Evolutionary conservation across 2,797 vertebrate species (phyloP), one percentile per base, ranked within the genome.

Genomic region (Mastacembelus armatus): DNA sequence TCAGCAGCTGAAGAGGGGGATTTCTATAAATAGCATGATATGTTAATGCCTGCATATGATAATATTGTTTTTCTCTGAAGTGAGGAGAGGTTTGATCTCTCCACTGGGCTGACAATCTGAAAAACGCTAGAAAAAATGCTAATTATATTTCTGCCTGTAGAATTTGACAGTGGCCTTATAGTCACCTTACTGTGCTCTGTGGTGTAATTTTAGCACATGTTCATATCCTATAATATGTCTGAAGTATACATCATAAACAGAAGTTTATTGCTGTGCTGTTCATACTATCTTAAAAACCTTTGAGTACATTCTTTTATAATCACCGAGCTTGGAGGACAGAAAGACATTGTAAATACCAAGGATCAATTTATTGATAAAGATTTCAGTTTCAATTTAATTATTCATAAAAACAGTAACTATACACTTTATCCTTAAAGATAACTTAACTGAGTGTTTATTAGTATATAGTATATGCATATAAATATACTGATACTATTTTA

Each of bases 1-100:
- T 48, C 73, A 59, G 40, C 35, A 56, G 11, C 21, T 24, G 29
- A 51, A 38, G 35, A 50, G n/a, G 33, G 22, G 61, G 33, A 27
- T 12, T 0, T 61, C 64, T 69, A 57, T 57, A 73, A 73, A 73
- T 73, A 73, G 59, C 44, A 21, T 3, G 5, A 44, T 64, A 72
- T 72, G 49, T 60, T 65, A 56, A 77, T 69, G 50, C 2, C 3
- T 35, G 36, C 62, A 63, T 32, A 48, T 19, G 18, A n/a, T 39
- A 39, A 40, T 47, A 48, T 16, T 48, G 24, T 27, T 38, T 33
- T 5, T 27, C 39, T 49, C 52, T 65, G 51, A 67, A 50, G 33
- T 16, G 62, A 57, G 33, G 43, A 40, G 33, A 45, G 7, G 14
- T 12, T 15, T 51, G 24, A 54, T 30, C 33, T 56, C 6, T 39